These are phyloP conservation scores for Stenotaenia linearis DNA, from an alignment of 2,888 invertebrate species.

Conservation along the genomic window DNA sequence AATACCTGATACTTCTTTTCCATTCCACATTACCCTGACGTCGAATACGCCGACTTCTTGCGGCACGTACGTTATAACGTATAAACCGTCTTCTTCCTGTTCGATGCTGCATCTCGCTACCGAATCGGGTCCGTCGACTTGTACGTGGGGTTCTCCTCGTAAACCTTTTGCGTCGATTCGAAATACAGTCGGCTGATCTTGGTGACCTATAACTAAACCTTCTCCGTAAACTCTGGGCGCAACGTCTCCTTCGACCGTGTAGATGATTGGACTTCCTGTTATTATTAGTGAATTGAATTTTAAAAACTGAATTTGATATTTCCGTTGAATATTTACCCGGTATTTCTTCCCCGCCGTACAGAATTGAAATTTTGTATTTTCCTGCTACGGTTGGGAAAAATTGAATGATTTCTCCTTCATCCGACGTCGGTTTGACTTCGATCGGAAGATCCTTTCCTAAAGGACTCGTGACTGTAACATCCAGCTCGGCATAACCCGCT, in stretches of 20 bases:
- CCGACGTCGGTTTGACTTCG: constrained; percentile 56
- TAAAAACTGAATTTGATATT: no score
- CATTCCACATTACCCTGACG: constrained; percentile 67
- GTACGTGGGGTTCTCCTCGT: constrained; percentile 52
- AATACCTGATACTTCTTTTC: constrained; percentile 51
- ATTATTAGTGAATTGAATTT: no score
- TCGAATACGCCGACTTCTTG: constrained; percentile 88
- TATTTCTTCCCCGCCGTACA: constrained; percentile 56
- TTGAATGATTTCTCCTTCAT: constrained; percentile 61
- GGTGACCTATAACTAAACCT: constrained; percentile 54
- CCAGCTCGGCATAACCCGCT: constrained; percentile 77
- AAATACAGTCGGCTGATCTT: constrained; percentile 53
- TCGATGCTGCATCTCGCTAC: constrained; percentile 54
- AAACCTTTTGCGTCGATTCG: constrained; percentile 51
- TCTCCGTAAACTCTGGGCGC: constrained; percentile 58
- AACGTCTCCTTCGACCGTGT: constrained; percentile 56
- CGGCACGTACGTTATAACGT: constrained; percentile 84
- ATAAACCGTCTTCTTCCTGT: constrained; percentile 59
- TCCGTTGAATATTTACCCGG: no score
- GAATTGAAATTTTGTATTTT: constrained; percentile 59
- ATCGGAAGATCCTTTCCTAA: constrained; percentile 76
- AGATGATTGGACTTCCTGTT: constrained; percentile 55
- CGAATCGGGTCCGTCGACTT: constrained; percentile 56
- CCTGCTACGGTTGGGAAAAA: constrained; percentile 81
- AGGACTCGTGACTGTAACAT: constrained; percentile 80